Base-by-base conservation (phyloP, 1,140 invertebrate genomes). In the Drosophila nebulosa region DNA sequence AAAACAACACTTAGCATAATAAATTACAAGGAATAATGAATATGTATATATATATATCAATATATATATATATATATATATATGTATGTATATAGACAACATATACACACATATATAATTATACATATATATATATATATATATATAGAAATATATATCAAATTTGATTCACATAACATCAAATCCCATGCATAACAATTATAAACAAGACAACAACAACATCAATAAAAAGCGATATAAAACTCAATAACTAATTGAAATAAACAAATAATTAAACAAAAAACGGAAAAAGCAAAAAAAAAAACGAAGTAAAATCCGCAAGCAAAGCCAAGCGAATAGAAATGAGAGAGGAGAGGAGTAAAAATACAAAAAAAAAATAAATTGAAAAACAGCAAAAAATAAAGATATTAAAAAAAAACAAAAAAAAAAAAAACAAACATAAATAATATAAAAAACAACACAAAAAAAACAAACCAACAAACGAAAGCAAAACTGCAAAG, bases 401-500 rank as follows among this genome's bases (percentile, higher is more conserved):
- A 65, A 73, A 73, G 36, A 53, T 32, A 56, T 62, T 21, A 60
- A 14, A 57, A 36, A 46, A 53, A 18, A 55, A 22, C 52, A 26
- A 63, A 59, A 52, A 52, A 74, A 24, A 72, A 21, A 64, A 53
- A 52, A 66, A 51, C 35, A 65, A 60, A 24, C 64, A 62, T 46
- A 42, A 57, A 36, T 24, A 35, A 64, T 32, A 70, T 9, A 59
- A 56, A 36, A 53, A 26, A 59, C 51, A 32, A 16, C 52, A 36
- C 22, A 57, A 21, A 53, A 57, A 30, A 51, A 46, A 57, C 46
- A 35, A 63, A 64, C 32, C 16, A 63, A 39, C 10, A 70, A 67
- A 52, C 70, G 70, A 85, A 65, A 52, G 81, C 69, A 86, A 81
- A 85, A 80, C 77, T 85, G 80, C 80, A 80, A 85, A 85, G 81